These are phyloP conservation scores for Noctua pronuba DNA, from an alignment of 2,888 invertebrate species.

Conservation along the genomic window DNA sequence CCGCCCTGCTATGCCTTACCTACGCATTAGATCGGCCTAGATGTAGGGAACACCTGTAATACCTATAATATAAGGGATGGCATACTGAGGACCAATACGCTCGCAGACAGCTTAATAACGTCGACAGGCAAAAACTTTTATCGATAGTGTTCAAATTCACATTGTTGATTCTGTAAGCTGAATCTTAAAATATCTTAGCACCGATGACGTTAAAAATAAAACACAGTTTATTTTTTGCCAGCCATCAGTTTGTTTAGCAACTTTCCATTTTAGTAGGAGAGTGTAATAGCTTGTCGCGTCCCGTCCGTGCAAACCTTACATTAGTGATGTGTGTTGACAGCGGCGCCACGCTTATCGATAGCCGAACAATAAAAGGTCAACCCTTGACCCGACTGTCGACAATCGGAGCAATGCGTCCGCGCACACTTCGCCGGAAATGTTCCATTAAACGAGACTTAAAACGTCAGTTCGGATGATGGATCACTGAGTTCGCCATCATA, in stretches of 20 bases:
- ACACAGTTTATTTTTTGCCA: constrained; percentile 14
- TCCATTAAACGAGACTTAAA: constrained; percentile 77
- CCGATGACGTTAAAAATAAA: not conserved
- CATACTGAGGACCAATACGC: constrained; percentile 15
- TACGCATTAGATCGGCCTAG: constrained; percentile 56
- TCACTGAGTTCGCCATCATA: constrained; percentile 69
- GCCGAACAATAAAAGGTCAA: constrained; percentile 80
- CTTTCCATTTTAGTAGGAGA: constrained; percentile 59
- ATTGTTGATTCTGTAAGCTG: constrained; percentile 6
- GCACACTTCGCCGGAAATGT: constrained; percentile 76
- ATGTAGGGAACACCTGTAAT: constrained; percentile 46
- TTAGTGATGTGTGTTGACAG: constrained; percentile 70
- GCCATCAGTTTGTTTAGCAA: constrained; percentile 49
- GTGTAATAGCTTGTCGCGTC: constrained; percentile 50
- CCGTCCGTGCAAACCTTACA: constrained; percentile 44
- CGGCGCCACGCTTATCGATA: constrained; percentile 81
- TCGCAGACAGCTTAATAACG: not conserved
- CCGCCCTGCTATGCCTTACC: constrained; percentile 54
- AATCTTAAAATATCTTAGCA: not conserved
- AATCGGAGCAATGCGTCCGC: constrained; percentile 77
- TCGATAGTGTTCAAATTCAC: not conserved
- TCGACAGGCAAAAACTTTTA: not conserved
- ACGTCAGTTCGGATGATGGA: constrained; percentile 75
- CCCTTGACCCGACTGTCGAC: constrained; percentile 76
- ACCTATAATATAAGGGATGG: constrained; percentile 32